Evolutionary conservation across 2,113 vertebrate genomes (phyloP), one percentile per base, ranked within the genome.

Genomic region (Chlamydotis undulata): DNA sequence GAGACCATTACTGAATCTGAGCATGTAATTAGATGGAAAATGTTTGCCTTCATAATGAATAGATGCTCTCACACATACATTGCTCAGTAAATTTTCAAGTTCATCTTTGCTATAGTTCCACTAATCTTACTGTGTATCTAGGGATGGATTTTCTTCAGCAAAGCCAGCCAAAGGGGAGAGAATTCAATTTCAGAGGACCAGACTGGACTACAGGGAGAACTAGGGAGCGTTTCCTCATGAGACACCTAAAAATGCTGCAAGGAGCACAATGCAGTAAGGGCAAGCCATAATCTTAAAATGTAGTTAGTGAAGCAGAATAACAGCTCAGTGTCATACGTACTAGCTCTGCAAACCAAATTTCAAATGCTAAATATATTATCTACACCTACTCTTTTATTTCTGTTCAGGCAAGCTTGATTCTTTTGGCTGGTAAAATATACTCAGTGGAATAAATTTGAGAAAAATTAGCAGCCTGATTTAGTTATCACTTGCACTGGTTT

Each of bases 11-110:
- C 87, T 69, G 93, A 85, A 88, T 70, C 84, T 69, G 91, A 93
- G 89, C 91, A 69, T 93, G 78, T 96, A 95, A 96, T 97, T 95
- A 96, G 87, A 79, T 74, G 59, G 90, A 94, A 96, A 97, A 86
- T 95, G 67, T 94, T 97, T 96, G 91, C 78, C 67, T 91, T 93
- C 63, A 14, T 83, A 95, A 93, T 85, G 84, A 96, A 91, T 93
- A 91, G 84, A 94, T 96, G 82, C 71, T 95, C 87, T 95, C 71
- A 85, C 75, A 83, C 82, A 60, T 53, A 50, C 84, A 83, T 94
- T 93, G 84, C 75, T 94, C 91, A 74, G 87, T 87, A 96, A 91
- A 94, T 74, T 43, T 49, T 79, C 78, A 55, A 79, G 78, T 90
- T 94, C 55, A 17, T 86, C 82, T 79, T 79, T 91, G 59, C 45